Evolutionary conservation across 2,888 invertebrate species (phyloP).

Genomic region (Amphipoea oculea): DNA sequence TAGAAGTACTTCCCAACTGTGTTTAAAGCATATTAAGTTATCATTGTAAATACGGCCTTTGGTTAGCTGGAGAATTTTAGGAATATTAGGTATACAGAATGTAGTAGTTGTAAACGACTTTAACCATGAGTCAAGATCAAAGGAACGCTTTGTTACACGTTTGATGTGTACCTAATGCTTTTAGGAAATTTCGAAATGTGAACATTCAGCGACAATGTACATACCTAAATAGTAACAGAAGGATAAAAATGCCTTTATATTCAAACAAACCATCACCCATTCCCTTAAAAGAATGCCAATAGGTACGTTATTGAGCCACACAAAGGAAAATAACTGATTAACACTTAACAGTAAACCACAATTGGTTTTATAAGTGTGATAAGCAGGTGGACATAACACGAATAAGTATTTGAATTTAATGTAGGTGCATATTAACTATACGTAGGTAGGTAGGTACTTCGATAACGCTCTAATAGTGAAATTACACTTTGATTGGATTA

Average conservation of each 20-base stretch:
- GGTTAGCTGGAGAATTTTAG: constrained; percentile 3
- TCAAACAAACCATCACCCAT: not conserved
- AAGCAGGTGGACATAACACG: constrained; percentile 27
- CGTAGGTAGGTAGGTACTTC: not conserved
- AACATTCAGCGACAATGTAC: not conserved
- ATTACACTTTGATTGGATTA: not conserved
- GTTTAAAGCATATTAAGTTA: constrained; percentile 11
- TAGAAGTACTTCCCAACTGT: constrained; percentile 7
- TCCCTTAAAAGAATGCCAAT: not conserved
- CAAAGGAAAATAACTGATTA: constrained; percentile 4
- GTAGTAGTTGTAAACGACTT: not conserved
- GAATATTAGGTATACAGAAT: constrained; percentile 18
- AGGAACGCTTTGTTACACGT: not conserved
- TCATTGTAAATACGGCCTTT: constrained; percentile 8
- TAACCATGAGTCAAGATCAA: not conserved
- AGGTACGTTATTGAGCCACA: not conserved
- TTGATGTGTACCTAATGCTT: not conserved
- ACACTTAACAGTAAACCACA: not conserved
- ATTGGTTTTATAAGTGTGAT: constrained; percentile 8
- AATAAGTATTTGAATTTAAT: constrained; percentile 14
- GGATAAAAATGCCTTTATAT: not conserved
- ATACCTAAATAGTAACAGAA: not conserved
- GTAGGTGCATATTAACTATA: not conserved
- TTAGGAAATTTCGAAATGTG: not conserved
- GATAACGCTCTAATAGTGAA: constrained; percentile 1